These are phyloP conservation scores for Betta splendens DNA, from an alignment of 2,797 vertebrate genomes.

Conservation along the genomic window DNA sequence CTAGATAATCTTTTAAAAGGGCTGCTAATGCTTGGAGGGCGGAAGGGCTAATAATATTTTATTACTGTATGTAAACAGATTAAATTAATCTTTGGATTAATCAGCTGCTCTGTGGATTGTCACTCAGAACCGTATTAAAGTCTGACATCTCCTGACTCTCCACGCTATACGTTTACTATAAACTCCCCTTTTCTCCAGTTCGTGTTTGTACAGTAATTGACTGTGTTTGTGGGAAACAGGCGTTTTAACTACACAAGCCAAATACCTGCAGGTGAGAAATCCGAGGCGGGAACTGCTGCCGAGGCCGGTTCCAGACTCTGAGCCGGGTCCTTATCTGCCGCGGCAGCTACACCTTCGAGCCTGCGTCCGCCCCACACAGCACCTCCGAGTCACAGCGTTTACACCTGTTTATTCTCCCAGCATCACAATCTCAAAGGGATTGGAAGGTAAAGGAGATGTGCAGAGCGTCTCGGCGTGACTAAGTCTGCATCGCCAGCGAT, in stretches of 20 bases:
- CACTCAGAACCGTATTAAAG: conserved; percentile 40
- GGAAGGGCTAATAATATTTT: conserved; percentile 49
- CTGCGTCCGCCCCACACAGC: conserved; percentile 12
- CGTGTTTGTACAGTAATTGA: neutral
- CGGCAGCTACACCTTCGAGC: conserved; percentile 30
- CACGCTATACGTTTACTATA: neutral
- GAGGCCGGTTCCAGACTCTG: conserved; percentile 15
- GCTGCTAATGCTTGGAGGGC: conserved; percentile 48
- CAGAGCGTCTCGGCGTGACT: conserved; percentile 5
- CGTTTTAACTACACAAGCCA: neutral
- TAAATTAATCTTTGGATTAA: conserved; percentile 67
- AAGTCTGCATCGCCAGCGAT: conserved; percentile 17
- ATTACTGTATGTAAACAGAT: conserved; percentile 66
- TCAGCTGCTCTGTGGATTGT: conserved; percentile 46
- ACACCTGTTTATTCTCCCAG: conserved; percentile 19
- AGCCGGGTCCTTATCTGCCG: conserved; percentile 36
- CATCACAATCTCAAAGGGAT: conserved; percentile 23
- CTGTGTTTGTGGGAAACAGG: conserved; percentile 1
- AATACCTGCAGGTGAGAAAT: conserved; percentile 1
- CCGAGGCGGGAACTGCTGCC: conserved; percentile 12
- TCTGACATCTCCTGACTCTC: conserved; percentile 20
- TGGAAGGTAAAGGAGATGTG: conserved; percentile 18
- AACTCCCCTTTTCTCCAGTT: neutral
- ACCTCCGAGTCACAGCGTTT: conserved; percentile 40
- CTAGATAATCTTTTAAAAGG: conserved; percentile 62